Conservation (phyloP, 2,113 vertebrate species). For the Rhinopithecus roxellana region DNA sequence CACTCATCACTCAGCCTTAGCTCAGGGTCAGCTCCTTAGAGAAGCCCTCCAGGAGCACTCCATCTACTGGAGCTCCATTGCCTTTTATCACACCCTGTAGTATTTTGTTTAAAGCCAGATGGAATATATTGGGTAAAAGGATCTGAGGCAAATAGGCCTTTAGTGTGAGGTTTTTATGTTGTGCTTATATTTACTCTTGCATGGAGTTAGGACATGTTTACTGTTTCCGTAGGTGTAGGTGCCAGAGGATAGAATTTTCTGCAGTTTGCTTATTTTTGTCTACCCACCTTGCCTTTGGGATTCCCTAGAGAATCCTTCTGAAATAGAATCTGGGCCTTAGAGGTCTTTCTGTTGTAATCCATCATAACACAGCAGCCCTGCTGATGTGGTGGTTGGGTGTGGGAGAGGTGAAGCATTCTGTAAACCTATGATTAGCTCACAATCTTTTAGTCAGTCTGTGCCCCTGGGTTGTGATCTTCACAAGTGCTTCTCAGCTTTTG, state of each 20-base stretch:
- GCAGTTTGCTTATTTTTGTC: background rate
- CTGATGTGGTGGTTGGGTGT: no score
- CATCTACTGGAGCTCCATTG: background rate
- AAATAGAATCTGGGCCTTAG: background rate
- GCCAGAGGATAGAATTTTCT: background rate
- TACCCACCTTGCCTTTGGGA: background rate
- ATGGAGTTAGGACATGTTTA: background rate
- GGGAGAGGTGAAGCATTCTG: background rate
- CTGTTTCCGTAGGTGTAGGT: background rate
- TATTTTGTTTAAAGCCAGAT: background rate
- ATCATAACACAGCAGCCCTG: background rate
- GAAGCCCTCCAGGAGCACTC: background rate
- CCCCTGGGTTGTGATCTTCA: background rate
- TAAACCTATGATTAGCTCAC: background rate
- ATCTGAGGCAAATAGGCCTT: background rate
- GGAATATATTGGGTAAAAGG: background rate
- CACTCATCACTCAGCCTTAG: background rate
- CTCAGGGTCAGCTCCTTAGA: background rate
- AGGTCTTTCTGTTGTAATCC: background rate
- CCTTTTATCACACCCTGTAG: background rate
- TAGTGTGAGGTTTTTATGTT: background rate
- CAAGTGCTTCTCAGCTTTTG: background rate
- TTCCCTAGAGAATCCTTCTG: background rate
- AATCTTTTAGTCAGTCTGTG: background rate
- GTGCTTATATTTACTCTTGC: background rate